Evolutionary conservation across 2,888 invertebrate species (phyloP), one percentile per base, ranked within the genome.

Genomic region (Ormyrus pomaceus): DNA sequence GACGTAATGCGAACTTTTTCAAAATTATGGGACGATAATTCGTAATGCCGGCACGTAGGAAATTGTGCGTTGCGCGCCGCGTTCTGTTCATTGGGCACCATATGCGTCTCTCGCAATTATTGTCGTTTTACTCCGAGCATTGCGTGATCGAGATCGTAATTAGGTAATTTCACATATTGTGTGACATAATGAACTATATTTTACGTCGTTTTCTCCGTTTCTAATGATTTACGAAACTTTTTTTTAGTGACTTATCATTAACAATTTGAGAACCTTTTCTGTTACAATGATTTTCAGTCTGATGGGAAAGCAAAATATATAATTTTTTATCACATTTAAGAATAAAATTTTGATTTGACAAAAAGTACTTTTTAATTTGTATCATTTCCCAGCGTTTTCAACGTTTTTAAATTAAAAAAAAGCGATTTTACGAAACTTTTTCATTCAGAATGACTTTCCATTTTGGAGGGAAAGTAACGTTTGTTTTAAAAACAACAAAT

Each of bases 71-170:
- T 68, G 58, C 66, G 51, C 34, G 34, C 34, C 34, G 51, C 46
- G 66, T 59, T 66, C 55, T 69, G 61, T 71, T 81, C 78, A 71
- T 78, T 61, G 73, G 79, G 69, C 64, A 65, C 73, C 45, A 77
- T 80, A 70, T 70, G 34, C 56, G 64, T 70, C 34, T 34, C 64
- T 9, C 45, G 50, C 34, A 70, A 77, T 68, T 69, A 55, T 62
- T 10, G 53, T 65, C 65, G 45, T 61, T 61, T 69, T 50, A 51
- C 56, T n/a, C 10, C 11, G 19, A 75, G 45, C n/a, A 61, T 69
- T 61, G 46, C 69, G 8, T 13, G 10, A 64, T 61, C 7, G 10
- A 53, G 9, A 46, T 11, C 7, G 13, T 61, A 58, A 62, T 69
- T 53, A 61, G 11, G 5, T 46, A 61, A 61, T 69, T 75, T 76